phyloP scores from a whole-genome alignment of 2,797 vertebrate species.

The Acanthurus tractus region DNA sequence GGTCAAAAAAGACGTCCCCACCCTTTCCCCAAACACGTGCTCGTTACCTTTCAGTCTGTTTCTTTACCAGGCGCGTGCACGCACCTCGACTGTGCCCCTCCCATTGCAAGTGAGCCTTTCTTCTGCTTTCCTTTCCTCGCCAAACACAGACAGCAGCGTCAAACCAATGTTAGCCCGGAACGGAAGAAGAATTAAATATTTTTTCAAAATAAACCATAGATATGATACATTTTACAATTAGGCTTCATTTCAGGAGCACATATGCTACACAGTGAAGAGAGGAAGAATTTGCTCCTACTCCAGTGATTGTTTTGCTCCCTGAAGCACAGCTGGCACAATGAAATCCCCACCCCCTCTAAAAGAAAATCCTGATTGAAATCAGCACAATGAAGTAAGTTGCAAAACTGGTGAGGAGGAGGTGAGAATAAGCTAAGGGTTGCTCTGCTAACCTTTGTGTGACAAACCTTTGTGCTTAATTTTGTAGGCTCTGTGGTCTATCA shows the following conservation, averaged over 20 bases:
- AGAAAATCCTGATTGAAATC: too few relatives aligned
- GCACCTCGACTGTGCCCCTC: slow-evolving; percentile 42
- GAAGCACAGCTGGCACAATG: too few relatives aligned
- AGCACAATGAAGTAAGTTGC: too few relatives aligned
- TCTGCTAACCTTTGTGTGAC: too few relatives aligned
- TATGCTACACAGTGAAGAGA: neutral
- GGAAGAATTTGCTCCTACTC: too few relatives aligned
- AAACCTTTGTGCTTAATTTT: too few relatives aligned
- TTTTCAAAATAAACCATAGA: slow-evolving; percentile 50
- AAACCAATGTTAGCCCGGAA: slow-evolving; percentile 5
- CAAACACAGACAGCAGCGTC: slow-evolving; percentile 28
- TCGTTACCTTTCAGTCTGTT: slow-evolving; percentile 49
- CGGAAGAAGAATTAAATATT: neutral
- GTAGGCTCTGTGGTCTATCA: too few relatives aligned
- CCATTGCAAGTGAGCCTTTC: slow-evolving; percentile 9
- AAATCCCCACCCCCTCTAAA: too few relatives aligned
- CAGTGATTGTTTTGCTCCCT: too few relatives aligned
- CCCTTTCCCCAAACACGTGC: slow-evolving; percentile 55
- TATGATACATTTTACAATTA: neutral
- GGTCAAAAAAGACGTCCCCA: slow-evolving; percentile 37
- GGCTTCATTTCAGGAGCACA: neutral
- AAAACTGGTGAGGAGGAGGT: too few relatives aligned
- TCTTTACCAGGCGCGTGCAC: slow-evolving; percentile 60
- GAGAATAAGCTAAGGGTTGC: too few relatives aligned
- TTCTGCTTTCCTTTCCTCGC: slow-evolving; percentile 15